A percentile compares a stretch with the other conserved stretches of the same genome.
phyloP scores from a whole-genome alignment of 2,888 invertebrate genomes.

The Ophraella communa region DNA sequence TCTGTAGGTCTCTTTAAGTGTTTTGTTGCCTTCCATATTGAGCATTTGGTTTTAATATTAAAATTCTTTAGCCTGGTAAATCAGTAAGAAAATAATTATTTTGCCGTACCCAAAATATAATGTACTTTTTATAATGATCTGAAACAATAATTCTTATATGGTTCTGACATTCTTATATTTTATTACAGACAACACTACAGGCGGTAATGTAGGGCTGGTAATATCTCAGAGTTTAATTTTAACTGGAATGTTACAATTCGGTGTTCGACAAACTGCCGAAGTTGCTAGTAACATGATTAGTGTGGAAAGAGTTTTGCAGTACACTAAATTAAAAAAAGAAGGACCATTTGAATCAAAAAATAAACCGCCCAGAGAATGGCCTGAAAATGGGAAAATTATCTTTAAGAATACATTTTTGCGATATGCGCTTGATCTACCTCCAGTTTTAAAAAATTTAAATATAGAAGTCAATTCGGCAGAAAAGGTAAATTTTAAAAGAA shows the following conservation, averaged over 20 bases:
- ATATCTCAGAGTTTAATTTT: slow-evolving; percentile 76
- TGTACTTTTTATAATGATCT: too few species aligned
- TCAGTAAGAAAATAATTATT: too few species aligned
- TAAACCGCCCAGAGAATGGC: slow-evolving; percentile 68
- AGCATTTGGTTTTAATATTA: too few species aligned
- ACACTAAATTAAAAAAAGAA: slow-evolving; percentile 76
- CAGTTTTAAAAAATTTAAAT: slow-evolving; percentile 73
- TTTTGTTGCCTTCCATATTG: too few species aligned
- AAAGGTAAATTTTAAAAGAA: slow-evolving; percentile 62
- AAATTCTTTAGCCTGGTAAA: too few species aligned
- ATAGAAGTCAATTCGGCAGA: slow-evolving; percentile 69
- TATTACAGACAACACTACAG: slow-evolving; percentile 53
- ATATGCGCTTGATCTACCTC: slow-evolving; percentile 68
- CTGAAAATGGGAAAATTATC: slow-evolving; percentile 65
- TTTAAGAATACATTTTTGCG: slow-evolving; percentile 69
- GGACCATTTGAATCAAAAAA: slow-evolving; percentile 63
- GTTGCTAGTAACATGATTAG: slow-evolving; percentile 79
- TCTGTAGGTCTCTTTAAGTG: too few species aligned
- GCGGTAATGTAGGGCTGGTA: slow-evolving; percentile 75
- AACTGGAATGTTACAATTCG: slow-evolving; percentile 83
- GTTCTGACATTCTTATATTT: not conserved
- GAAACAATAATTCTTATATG: too few species aligned
- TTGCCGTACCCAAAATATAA: too few species aligned
- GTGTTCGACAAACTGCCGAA: slow-evolving; percentile 81
- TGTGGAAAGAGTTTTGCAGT: slow-evolving; percentile 83